These are phyloP conservation scores for Nineta flava DNA, from an alignment of 2,888 invertebrate genomes.

Conservation along the genomic window DNA sequence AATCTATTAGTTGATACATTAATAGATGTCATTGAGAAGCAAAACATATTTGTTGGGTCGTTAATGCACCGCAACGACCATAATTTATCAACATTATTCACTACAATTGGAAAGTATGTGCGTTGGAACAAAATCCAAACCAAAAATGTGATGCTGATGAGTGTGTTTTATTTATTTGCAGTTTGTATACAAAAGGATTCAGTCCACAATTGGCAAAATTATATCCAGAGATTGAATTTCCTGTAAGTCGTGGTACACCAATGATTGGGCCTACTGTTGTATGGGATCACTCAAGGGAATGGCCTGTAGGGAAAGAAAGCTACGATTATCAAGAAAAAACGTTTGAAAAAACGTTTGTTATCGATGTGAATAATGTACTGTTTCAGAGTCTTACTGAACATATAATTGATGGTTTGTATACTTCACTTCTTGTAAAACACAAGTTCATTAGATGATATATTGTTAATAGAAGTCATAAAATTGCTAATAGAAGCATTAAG, in stretches of 20 bases:
- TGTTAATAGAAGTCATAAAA: no score
- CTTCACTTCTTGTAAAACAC: background rate
- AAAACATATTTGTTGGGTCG: conserved; percentile 53
- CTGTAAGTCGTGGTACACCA: conserved; percentile 78
- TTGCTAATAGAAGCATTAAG: no score
- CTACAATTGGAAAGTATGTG: conserved; percentile 41
- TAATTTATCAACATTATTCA: conserved; percentile 40
- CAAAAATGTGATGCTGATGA: no score
- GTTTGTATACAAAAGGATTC: conserved; percentile 60
- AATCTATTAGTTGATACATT: conserved; percentile 77
- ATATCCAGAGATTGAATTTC: conserved; percentile 59
- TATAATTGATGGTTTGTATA: conserved; percentile 56
- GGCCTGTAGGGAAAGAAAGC: conserved; percentile 45
- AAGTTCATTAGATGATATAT: no score
- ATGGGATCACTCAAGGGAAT: no score
- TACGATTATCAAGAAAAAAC: conserved; percentile 49
- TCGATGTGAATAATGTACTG: conserved; percentile 46
- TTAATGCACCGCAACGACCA: conserved; percentile 57
- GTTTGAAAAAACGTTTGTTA: conserved; percentile 43
- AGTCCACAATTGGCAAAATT: conserved; percentile 58
- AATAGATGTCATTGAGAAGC: conserved; percentile 49
- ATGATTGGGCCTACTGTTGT: no score
- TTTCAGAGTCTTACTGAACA: conserved; percentile 54
- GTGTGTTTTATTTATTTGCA: no score
- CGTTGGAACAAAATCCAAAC: no score